A percentile compares a stretch with the other conserved stretches of the same genome.
These are phyloP conservation scores for Apteryx owenii DNA, from an alignment of 2,113 vertebrate genomes.

Conservation along the genomic window DNA sequence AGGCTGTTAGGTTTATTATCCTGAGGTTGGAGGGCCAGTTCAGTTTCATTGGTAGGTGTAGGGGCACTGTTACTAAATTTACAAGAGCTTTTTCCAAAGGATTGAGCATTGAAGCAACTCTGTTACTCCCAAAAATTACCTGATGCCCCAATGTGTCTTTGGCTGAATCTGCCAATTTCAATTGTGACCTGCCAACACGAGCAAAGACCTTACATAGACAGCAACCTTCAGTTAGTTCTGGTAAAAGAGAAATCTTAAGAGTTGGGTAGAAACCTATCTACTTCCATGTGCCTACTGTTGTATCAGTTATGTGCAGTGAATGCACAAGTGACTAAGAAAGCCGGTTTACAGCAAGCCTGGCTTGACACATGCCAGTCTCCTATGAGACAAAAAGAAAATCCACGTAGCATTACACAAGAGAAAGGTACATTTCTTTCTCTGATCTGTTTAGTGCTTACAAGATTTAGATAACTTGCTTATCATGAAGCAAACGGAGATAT, in stretches of 20 bases:
- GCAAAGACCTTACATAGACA: background rate
- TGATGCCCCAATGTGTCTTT: background rate
- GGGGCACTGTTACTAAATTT: background rate
- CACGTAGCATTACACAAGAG: slow-evolving; percentile 63
- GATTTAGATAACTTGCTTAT: slow-evolving; percentile 65
- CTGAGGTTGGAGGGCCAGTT: background rate
- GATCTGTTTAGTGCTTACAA: slow-evolving; percentile 56
- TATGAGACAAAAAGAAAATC: slow-evolving; percentile 55
- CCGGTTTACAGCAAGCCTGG: background rate
- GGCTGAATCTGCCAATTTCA: background rate
- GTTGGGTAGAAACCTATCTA: background rate
- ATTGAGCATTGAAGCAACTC: background rate
- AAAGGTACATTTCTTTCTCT: slow-evolving; percentile 72
- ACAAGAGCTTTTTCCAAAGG: background rate
- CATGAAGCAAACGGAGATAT: slow-evolving; percentile 35
- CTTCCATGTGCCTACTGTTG: background rate
- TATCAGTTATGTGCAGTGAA: background rate
- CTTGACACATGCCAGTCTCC: background rate
- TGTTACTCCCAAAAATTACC: background rate
- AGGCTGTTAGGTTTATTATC: slow-evolving; percentile 32
- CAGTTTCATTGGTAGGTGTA: background rate
- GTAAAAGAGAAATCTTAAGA: slow-evolving; percentile 2
- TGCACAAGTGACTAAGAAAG: background rate
- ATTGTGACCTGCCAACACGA: background rate
- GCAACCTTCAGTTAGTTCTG: background rate